A percentile compares a stretch with the other conserved stretches of the same genome.
These are phyloP conservation scores for Orchestes rusci DNA, from an alignment of 2,888 invertebrate genomes.

Conservation along the genomic window DNA sequence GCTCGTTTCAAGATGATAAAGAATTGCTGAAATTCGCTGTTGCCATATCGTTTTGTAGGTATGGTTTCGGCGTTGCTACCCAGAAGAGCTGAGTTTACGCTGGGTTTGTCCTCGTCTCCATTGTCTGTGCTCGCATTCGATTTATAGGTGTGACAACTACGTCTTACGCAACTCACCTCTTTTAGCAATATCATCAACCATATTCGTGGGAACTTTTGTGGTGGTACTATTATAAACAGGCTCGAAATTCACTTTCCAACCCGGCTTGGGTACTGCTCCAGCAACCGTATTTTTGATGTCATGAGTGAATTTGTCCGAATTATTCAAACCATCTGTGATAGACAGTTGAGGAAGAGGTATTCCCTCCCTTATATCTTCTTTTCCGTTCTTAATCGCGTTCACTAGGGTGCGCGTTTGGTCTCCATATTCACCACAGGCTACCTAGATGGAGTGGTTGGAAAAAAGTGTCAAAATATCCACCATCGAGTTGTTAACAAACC, in stretches of 20 bases:
- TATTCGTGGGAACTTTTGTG: constrained; percentile 40
- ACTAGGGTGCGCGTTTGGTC: constrained; percentile 80
- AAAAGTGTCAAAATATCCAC: too few relatives aligned
- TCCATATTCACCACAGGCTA: constrained; percentile 94
- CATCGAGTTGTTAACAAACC: constrained; percentile 26
- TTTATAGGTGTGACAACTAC: too few relatives aligned
- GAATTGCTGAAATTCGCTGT: constrained; percentile 74
- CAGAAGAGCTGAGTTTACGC: constrained; percentile 62
- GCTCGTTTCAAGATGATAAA: constrained; percentile 82
- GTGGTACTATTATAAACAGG: constrained; percentile 37
- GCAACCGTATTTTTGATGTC: constrained; percentile 31
- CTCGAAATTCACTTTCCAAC: constrained; percentile 12
- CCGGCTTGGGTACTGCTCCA: constrained; percentile 7
- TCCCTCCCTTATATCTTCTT: constrained; percentile 70
- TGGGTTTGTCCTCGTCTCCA: constrained; percentile 31
- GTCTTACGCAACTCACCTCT: too few relatives aligned
- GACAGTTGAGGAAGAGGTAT: constrained; percentile 55
- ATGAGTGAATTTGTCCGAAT: constrained; percentile 37
- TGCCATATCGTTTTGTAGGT: constrained; percentile 60
- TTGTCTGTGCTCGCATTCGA: too few relatives aligned
- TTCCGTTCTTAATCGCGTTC: constrained; percentile 77
- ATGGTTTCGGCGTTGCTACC: constrained; percentile 41
- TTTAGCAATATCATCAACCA: constrained; percentile 59
- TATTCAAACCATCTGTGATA: constrained; percentile 45
- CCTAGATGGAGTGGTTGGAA: constrained; percentile 43